These are phyloP conservation scores for Grantiella picta DNA, from an alignment of 2,113 vertebrate genomes.

Conservation along the genomic window DNA sequence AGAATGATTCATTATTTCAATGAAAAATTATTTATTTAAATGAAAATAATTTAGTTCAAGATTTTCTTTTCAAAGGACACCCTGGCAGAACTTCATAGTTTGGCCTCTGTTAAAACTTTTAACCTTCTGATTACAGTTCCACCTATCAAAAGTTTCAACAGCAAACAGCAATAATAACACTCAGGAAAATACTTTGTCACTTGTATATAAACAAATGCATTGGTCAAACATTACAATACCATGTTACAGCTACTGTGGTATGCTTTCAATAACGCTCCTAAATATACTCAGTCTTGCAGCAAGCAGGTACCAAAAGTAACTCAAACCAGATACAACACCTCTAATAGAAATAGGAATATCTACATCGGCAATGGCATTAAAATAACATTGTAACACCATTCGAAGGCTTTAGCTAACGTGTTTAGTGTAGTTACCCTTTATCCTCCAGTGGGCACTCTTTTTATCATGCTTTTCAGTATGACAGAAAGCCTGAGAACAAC, in stretches of 20 bases:
- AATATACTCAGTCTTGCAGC: not conserved
- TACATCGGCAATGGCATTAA: not conserved
- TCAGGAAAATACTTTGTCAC: not conserved
- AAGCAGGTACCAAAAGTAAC: not conserved
- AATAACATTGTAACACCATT: not conserved
- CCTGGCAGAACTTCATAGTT: not conserved
- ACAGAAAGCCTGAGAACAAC: not conserved
- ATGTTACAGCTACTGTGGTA: not conserved
- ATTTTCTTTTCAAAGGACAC: not conserved
- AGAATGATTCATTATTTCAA: conserved; percentile 2
- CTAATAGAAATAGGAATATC: not conserved
- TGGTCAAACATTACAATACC: not conserved
- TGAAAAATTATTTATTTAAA: not conserved
- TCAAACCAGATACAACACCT: not conserved
- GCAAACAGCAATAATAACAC: not conserved
- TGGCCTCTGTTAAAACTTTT: not conserved
- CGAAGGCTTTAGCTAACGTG: not conserved
- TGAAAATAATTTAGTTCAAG: not conserved
- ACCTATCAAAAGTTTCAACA: not conserved
- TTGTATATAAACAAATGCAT: not conserved
- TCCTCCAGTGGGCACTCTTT: not conserved
- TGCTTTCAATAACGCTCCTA: not conserved
- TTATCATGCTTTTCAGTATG: not conserved
- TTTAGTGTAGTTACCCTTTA: not conserved
- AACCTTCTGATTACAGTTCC: not conserved